Base-by-base conservation (phyloP, 2,797 vertebrate species). In the Etheostoma nigrum region DNA sequence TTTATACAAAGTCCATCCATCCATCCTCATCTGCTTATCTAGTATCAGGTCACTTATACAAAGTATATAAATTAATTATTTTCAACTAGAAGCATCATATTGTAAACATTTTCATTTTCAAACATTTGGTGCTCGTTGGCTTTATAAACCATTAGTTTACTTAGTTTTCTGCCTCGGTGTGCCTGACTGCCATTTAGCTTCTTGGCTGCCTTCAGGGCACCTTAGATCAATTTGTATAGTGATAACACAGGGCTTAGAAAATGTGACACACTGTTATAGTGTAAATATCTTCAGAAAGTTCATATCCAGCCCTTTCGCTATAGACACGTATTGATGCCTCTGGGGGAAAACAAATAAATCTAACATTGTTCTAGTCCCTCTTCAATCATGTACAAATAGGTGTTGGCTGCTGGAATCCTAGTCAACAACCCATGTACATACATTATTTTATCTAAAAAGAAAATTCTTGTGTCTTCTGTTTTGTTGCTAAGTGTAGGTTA, bases 131-230 rank as follows among this genome's bases (percentile, higher is more conserved):
- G 53, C 53, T 57, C 19, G 12, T 23, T 77, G 48, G 59, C 33
- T 76, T 19, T 74, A 42, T 66, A 57, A 42, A 57, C 11, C 57
- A 25, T 80, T 21, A 30, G 40, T 63, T 40, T 40, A 40, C 36
- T 11, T 40, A 1, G 36, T 40, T 40, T 40, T 78, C 33, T 67
- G 42, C 76, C 54, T 53, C 19, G 40, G 8, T 25, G 42, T 42
- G 62, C 53, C 72, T 52, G 25, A 67, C 55, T 59, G 62, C 58
- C 48, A n/a, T 76, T 84, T 55, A 63, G 51, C 23, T 55, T 67
- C 70, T 54, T 48, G 18, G 4, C 25, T 64, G 66, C 27, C 59
- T 75, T 70, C 23, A 44, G 5, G 51, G 54, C 36, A 76, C 64
- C 18, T 57, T 27, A 14, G 55, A 63, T 75, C 42, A 60, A 55